Evolutionary conservation across 2,888 invertebrate species (phyloP), one percentile per base, ranked within the genome.

Genomic region (Leptopilina myrica): DNA sequence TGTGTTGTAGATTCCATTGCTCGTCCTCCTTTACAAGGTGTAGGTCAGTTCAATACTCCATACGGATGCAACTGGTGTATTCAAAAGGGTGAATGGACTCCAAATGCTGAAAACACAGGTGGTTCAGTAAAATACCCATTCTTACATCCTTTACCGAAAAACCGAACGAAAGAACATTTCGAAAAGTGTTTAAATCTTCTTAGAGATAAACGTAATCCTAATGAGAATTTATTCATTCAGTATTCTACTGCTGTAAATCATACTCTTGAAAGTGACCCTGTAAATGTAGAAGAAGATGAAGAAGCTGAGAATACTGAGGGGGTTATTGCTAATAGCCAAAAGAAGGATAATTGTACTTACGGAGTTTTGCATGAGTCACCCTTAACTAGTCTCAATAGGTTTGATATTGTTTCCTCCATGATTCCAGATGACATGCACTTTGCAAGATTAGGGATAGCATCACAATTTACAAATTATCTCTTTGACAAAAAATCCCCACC

Each of bases 31-130:
- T 80, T 83, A 81, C 81, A 80, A 79, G 81, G 80, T 20, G 76
- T 83, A 56, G 66, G 53, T 26, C 78, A 80, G 56, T 83, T 67
- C 11, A 75, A 65, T 53, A 33, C 33, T 33, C 33, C 33, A 33
- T 77, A 78, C 64, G 80, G 81, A 2, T 83, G 83, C 76, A 79
- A 73, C 66, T 83, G 81, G 81, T 81, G 83, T 59, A 76, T 80
- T 5, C 81, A 83, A 73, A 15, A 62, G 62, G 81, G 83, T 26
- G 62, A 59, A 33, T 82, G 56, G 64, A 76, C 80, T 15, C 56
- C 78, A 12, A 64, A 73, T 62, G 40, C 14, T 8, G 73, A 79
- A 33, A 79, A 79, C 33, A 56, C 78, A 2, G 64, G 69, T 53
- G 80, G 78, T 40, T 67, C 64, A 6, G 15, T 75, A 0, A 82